These are phyloP conservation scores for Cephus runcator DNA, from an alignment of 2,888 invertebrate genomes.

Conservation along the genomic window DNA sequence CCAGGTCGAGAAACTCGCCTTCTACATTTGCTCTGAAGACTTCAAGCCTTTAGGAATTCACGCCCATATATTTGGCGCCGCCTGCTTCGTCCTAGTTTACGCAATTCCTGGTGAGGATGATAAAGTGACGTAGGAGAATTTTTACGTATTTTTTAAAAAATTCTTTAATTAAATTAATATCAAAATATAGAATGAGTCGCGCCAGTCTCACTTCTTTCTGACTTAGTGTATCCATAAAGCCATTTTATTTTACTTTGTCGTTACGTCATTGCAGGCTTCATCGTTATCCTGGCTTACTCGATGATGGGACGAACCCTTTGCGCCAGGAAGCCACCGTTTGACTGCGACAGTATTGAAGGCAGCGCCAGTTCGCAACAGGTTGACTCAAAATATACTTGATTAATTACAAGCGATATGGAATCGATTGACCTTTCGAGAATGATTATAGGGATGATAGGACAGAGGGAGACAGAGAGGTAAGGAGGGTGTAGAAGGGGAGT, in stretches of 20 bases:
- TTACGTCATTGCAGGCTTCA: slow-evolving; percentile 68
- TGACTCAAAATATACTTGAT: slow-evolving; percentile 30
- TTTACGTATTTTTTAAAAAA: neutral
- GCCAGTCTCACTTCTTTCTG: neutral
- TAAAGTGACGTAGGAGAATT: neutral
- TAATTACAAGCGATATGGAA: neutral
- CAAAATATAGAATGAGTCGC: neutral
- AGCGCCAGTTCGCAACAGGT: slow-evolving; percentile 76
- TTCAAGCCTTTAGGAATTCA: slow-evolving; percentile 70
- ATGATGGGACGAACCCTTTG: slow-evolving; percentile 79
- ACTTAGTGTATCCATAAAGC: slow-evolving; percentile 7
- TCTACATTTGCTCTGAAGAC: slow-evolving; percentile 74
- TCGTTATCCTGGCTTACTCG: slow-evolving; percentile 75
- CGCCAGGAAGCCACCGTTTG: slow-evolving; percentile 76
- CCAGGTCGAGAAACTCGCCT: slow-evolving; percentile 48
- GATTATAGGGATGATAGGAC: neutral
- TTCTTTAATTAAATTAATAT: neutral
- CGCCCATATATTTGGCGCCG: slow-evolving; percentile 73
- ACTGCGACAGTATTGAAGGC: slow-evolving; percentile 71
- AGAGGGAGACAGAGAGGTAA: neutral
- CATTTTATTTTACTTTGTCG: slow-evolving; percentile 2
- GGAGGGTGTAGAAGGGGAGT: neutral
- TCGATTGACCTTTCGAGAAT: neutral
- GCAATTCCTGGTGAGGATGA: slow-evolving; percentile 75
- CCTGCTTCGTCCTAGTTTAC: slow-evolving; percentile 80